Percentiles rank a stretch among this genome's conserved stretches.
Evolutionary conservation across 2,888 invertebrate genomes (phyloP).

Genomic region (Strigamia crassipes): DNA sequence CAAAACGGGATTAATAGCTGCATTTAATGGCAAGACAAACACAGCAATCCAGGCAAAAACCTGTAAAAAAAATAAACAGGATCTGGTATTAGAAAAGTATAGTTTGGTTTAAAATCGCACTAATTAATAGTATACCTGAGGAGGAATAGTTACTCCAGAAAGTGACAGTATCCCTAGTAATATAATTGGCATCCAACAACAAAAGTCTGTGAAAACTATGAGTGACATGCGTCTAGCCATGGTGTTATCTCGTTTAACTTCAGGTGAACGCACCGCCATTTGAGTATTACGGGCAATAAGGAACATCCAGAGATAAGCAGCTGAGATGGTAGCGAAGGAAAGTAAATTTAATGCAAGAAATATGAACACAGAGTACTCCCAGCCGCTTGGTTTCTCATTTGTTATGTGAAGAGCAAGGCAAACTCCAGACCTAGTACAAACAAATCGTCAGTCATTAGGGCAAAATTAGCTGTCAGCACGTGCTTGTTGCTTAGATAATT

Average conservation of each 20-base stretch:
- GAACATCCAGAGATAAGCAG: slow-evolving; percentile 63
- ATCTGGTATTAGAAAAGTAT: neutral
- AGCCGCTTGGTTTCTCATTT: slow-evolving; percentile 61
- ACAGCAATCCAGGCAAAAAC: slow-evolving; percentile 64
- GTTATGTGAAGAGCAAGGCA: slow-evolving; percentile 64
- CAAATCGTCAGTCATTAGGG: neutral
- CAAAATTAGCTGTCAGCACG: neutral
- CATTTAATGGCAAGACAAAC: slow-evolving; percentile 63
- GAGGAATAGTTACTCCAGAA: slow-evolving; percentile 60
- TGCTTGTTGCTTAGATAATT: neutral
- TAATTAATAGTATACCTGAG: slow-evolving; percentile 57
- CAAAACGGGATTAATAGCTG: slow-evolving; percentile 63
- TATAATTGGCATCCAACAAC: slow-evolving; percentile 64
- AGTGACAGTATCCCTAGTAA: slow-evolving; percentile 61
- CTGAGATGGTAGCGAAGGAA: slow-evolving; percentile 61
- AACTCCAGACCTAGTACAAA: slow-evolving; percentile 59
- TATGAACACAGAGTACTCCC: slow-evolving; percentile 64
- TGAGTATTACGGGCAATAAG: slow-evolving; percentile 61
- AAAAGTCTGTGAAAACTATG: slow-evolving; percentile 63
- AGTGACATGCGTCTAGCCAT: slow-evolving; percentile 63
- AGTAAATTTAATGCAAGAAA: slow-evolving; percentile 62
- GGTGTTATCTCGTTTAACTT: slow-evolving; percentile 55
- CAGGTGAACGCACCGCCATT: slow-evolving; percentile 58
- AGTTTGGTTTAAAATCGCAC: neutral
- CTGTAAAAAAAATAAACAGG: slow-evolving; percentile 51